Conservation (phyloP, 2,888 invertebrate species). For the Nephrotoma guestfalica region DNA sequence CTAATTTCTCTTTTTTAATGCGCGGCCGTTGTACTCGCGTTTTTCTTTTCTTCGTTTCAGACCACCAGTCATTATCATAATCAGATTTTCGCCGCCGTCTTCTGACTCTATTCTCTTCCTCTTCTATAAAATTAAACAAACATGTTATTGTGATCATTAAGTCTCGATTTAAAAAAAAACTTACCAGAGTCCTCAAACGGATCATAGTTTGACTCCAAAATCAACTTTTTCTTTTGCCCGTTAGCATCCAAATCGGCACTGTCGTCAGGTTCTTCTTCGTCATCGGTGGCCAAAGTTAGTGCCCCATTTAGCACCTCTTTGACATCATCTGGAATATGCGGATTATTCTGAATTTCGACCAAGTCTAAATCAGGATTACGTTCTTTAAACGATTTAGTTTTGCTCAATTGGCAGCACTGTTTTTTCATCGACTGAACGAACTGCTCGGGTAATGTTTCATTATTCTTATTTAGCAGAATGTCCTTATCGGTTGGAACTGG, state of each 20-base stretch:
- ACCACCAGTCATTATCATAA: constrained; percentile 32
- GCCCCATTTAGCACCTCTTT: constrained; percentile 31
- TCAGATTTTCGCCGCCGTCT: constrained; percentile 29
- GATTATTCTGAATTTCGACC: constrained; percentile 32
- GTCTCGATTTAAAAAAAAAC: neutral
- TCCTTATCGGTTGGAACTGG: constrained; percentile 69
- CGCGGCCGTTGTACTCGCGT: constrained; percentile 21
- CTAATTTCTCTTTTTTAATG: neutral
- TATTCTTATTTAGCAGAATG: constrained; percentile 60
- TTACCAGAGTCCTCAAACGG: constrained; percentile 28
- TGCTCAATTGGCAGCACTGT: constrained; percentile 27
- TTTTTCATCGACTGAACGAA: constrained; percentile 29
- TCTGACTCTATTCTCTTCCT: constrained; percentile 24
- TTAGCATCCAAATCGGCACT: constrained; percentile 9
- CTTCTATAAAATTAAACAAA: constrained; percentile 18
- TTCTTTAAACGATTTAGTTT: constrained; percentile 31
- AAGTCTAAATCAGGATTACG: constrained; percentile 32
- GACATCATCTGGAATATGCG: constrained; percentile 31
- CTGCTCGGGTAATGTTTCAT: constrained; percentile 18
- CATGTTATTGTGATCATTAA: neutral
- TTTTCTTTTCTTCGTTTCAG: constrained; percentile 16
- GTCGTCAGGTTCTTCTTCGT: constrained; percentile 19
- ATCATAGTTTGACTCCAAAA: constrained; percentile 27
- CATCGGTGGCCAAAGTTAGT: constrained; percentile 24
- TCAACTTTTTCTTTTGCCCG: constrained; percentile 5